Conservation (phyloP, 1,140 invertebrate species). For the Meloidogyne chitwoodi region DNA sequence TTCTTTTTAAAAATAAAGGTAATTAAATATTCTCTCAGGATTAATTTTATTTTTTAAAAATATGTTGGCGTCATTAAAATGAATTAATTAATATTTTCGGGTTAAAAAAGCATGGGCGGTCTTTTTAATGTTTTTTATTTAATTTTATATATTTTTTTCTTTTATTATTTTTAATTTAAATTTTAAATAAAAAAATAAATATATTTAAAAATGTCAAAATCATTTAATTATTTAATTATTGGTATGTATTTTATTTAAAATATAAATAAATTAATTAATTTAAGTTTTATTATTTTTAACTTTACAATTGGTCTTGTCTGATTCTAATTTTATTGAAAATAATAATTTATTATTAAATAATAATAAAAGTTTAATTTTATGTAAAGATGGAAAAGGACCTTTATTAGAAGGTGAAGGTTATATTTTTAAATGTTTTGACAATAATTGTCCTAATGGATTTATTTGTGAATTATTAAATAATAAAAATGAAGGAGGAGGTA, state of each 20-base stretch:
- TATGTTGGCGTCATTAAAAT: no score
- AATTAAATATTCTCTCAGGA: no score
- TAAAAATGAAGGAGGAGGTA: conserved; percentile 6
- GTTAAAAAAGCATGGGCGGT: no score
- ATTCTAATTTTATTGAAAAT: neutral
- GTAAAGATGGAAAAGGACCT: conserved; percentile 36
- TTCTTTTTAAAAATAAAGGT: no score
- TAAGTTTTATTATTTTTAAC: neutral
- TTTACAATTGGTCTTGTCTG: neutral
- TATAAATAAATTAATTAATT: neutral
- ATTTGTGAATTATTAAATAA: conserved; percentile 22
- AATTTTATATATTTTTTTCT: no score
- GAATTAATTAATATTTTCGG: no score
- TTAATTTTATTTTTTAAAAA: no score
- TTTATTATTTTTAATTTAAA: neutral
- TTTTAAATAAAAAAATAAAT: neutral
- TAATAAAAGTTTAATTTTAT: conserved; percentile 12
- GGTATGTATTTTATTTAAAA: neutral
- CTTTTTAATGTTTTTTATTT: no score
- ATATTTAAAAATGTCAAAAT: neutral
- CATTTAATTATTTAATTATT: neutral
- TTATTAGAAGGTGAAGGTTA: conserved; percentile 34
- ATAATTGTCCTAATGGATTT: conserved; percentile 37
- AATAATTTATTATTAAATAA: neutral
- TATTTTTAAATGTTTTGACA: conserved; percentile 25